Evolutionary conservation across 2,888 invertebrate genomes (phyloP).

Genomic region (Calameuta pallipes): DNA sequence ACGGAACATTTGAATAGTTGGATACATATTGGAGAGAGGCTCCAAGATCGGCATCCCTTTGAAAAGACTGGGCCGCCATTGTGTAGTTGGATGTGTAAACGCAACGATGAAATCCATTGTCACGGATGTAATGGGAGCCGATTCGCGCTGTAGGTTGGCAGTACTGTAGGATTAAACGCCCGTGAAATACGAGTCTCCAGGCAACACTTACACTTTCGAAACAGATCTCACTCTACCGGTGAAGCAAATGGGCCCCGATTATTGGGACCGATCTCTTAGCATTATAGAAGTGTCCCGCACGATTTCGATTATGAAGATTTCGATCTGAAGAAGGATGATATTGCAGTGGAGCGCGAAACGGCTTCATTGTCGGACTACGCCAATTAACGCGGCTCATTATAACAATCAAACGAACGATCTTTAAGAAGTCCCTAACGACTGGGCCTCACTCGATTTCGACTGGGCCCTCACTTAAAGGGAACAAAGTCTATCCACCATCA

Average conservation of each 20-base stretch:
- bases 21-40: neutral
- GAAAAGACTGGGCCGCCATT: neutral
- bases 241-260: neutral
- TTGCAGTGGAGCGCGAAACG: conserved; percentile 28
- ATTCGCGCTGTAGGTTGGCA: neutral
- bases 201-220: neutral
- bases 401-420: conserved; percentile 50
- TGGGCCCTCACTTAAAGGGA: conserved; percentile 17
- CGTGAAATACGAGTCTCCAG: neutral
- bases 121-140: neutral
- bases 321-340: neutral
- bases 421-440: conserved; percentile 22
- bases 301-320: conserved; percentile 1
- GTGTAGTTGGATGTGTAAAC: neutral
- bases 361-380: conserved; percentile 37
- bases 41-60: neutral
- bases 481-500: neutral
- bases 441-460: conserved; percentile 37
- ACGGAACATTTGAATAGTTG: neutral
- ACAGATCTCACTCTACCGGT: neutral
- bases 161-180: neutral
- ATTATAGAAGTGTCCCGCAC: neutral
- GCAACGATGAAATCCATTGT: neutral
- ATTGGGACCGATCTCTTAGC: neutral
- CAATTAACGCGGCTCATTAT: conserved; percentile 58